Percentiles rank a stretch among this genome's conserved stretches.
phyloP scores from a whole-genome alignment of 2,888 invertebrate species.

The Tholera decimalis region DNA sequence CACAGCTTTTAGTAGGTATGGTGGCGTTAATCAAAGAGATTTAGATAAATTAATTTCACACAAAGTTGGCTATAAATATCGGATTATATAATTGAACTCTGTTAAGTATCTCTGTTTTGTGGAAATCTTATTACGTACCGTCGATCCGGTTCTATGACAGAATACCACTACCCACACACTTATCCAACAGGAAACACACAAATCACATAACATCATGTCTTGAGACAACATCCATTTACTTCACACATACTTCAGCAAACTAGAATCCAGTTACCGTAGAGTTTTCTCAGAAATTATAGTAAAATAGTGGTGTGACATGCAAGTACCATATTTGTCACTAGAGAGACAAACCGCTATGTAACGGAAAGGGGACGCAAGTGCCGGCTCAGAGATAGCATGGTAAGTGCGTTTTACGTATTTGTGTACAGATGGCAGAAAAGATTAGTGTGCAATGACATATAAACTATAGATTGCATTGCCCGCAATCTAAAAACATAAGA shows the following conservation, averaged over 20 bases:
- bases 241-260: conserved; percentile 44
- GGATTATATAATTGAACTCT: too few relatives aligned
- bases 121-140: not conserved
- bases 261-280: conserved; percentile 45
- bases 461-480: not conserved
- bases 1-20: too few relatives aligned
- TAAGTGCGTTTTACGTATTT: conserved; percentile 21
- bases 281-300: conserved; percentile 57
- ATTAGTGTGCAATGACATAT: not conserved
- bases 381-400: conserved; percentile 43
- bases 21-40: too few relatives aligned
- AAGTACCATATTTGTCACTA: conserved; percentile 65
- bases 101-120: too few relatives aligned
- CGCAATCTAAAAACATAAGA: too few relatives aligned
- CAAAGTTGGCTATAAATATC: too few relatives aligned
- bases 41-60: too few relatives aligned
- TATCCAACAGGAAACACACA: conserved; percentile 23
- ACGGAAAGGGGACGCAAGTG: conserved; percentile 64
- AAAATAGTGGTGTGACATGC: conserved; percentile 58
- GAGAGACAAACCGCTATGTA: conserved; percentile 69
- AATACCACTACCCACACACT: conserved; percentile 4
- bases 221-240: conserved; percentile 29
- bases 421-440: conserved; percentile 38
- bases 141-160: conserved; percentile 1
- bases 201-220: conserved; percentile 32